A percentile compares a stretch with the other conserved stretches of the same genome.
phyloP scores from a whole-genome alignment of 2,113 vertebrate species.

The Argyrosomus japonicus region DNA sequence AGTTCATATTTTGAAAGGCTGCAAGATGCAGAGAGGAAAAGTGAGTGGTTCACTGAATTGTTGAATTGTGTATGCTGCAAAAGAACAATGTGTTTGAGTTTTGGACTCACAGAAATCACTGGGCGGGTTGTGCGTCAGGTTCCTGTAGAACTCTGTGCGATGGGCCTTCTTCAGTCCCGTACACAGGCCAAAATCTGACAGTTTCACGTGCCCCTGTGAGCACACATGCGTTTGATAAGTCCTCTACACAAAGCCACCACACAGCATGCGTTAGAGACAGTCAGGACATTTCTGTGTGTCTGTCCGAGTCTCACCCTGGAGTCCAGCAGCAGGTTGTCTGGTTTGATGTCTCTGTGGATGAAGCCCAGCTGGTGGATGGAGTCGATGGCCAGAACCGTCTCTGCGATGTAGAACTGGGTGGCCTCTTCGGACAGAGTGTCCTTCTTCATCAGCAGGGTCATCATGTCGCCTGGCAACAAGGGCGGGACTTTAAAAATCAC shows the following conservation, averaged over 20 bases:
- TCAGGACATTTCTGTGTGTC: neutral
- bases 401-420: conserved; percentile 99
- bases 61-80: neutral
- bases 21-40: neutral
- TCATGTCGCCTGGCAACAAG: conserved; percentile 93
- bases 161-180: conserved; percentile 99
- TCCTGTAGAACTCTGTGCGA: conserved; percentile 98
- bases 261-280: neutral
- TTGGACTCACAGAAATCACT: conserved; percentile 96
- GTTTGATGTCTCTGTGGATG: conserved; percentile 98
- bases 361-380: conserved; percentile 99
- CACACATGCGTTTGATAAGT: neutral
- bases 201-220: conserved; percentile 94
- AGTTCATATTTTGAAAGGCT: conserved; percentile 99
- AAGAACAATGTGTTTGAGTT: neutral
- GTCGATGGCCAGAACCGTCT: conserved; percentile 97
- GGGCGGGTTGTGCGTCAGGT: conserved; percentile 96
- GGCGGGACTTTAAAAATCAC: neutral
- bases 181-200: conserved; percentile 98
- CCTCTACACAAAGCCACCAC: neutral
- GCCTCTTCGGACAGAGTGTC: conserved; percentile 97
- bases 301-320: conserved; percentile 86
- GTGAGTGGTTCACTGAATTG: neutral
- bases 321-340: conserved; percentile 96
- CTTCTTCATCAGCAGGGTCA: conserved; percentile 99